Percentiles rank a stretch among this genome's conserved stretches.
Conservation (phyloP, 2,888 invertebrate genomes). For the Aphidoletes aphidimyza region DNA sequence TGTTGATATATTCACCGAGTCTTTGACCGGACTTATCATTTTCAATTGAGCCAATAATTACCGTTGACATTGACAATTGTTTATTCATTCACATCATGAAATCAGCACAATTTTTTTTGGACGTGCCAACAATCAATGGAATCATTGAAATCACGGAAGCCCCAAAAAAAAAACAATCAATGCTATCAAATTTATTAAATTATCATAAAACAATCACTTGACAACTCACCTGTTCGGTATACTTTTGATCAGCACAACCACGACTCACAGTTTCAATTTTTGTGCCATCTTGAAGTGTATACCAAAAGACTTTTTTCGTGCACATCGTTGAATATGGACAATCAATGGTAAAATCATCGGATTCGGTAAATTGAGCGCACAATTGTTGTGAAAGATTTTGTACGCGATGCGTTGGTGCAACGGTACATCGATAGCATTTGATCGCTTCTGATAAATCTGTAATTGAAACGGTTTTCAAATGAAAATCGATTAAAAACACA, state of each 20-base stretch:
- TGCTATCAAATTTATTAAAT: no score
- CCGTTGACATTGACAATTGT: no score
- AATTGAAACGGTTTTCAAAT: no score
- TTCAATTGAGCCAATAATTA: no score
- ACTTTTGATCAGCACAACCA: constrained; percentile 80
- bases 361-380: constrained; percentile 81
- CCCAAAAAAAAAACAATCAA: no score
- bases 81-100: no score
- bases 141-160: no score
- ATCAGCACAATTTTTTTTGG: no score
- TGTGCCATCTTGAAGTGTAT: constrained; percentile 73
- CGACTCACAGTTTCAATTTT: constrained; percentile 66
- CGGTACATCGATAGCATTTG: constrained; percentile 80
- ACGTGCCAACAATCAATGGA: no score
- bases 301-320: constrained; percentile 77
- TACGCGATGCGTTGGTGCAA: constrained; percentile 71
- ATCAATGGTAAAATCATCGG: constrained; percentile 75
- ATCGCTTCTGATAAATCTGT: constrained; percentile 66
- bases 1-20: no score
- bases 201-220: background rate
- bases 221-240: constrained; percentile 67
- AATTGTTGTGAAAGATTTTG: constrained; percentile 74
- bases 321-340: constrained; percentile 88
- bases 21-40: no score
- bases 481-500: no score